Percentiles rank a stretch among this genome's conserved stretches.
These are phyloP conservation scores for Catagonus wagneri DNA, from an alignment of 2,113 vertebrate species.

Conservation along the genomic window DNA sequence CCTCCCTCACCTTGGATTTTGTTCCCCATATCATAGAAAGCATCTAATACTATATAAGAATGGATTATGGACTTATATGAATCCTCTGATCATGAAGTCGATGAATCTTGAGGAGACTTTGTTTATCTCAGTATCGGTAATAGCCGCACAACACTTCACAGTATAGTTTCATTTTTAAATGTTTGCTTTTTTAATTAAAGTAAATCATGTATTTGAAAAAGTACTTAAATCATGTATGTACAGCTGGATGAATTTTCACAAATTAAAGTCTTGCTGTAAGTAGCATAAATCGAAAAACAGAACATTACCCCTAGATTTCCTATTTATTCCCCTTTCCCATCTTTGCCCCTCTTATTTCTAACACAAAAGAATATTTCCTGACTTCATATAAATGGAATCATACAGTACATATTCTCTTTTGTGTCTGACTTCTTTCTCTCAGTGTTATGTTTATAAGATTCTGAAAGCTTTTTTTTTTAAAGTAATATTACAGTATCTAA, in stretches of 20 bases:
- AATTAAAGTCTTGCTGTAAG: background rate
- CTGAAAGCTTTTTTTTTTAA: background rate
- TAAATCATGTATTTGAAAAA: background rate
- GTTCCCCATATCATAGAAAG: background rate
- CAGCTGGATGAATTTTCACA: background rate
- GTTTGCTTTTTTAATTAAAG: slow-evolving; percentile 8
- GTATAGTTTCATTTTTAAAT: background rate
- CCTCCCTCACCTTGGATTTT: background rate
- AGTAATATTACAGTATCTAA: slow-evolving; percentile 50
- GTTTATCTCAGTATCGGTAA: background rate
- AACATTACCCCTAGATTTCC: background rate
- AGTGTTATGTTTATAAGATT: slow-evolving; percentile 56
- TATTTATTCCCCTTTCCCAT: background rate
- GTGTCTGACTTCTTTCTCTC: slow-evolving; percentile 50
- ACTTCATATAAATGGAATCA: slow-evolving; percentile 50
- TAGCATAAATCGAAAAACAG: background rate
- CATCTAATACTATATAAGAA: background rate
- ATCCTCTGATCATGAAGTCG: background rate
- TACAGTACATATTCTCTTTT: slow-evolving; percentile 42
- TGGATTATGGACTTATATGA: background rate
- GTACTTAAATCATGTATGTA: background rate
- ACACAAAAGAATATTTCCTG: background rate
- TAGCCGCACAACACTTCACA: background rate
- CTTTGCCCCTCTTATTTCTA: background rate
- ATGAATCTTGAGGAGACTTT: background rate